These are phyloP conservation scores for Drosophila phalerata DNA, from an alignment of 2,888 invertebrate species.

Conservation along the genomic window DNA sequence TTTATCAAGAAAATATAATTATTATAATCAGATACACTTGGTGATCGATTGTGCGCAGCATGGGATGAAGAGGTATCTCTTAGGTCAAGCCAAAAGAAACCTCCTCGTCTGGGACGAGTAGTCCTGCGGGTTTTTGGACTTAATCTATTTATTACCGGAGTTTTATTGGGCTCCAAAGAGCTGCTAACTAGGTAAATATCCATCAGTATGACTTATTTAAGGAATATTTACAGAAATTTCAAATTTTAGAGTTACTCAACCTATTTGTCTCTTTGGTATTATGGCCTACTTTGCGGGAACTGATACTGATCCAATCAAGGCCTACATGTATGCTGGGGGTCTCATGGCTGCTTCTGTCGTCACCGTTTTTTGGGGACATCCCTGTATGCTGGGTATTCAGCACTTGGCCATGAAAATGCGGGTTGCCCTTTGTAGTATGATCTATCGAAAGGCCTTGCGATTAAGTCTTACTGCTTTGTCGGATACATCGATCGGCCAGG, in stretches of 20 bases:
- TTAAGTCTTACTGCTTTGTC: constrained; percentile 90
- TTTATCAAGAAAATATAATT: neutral
- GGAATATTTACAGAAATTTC: no score
- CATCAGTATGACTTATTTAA: neutral
- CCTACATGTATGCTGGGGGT: constrained; percentile 91
- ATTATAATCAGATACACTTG: constrained; percentile 13
- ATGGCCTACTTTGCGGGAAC: constrained; percentile 87
- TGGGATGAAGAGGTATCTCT: constrained; percentile 14
- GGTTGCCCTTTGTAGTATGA: constrained; percentile 89
- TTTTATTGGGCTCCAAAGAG: constrained; percentile 14
- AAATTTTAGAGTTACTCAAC: constrained; percentile 87
- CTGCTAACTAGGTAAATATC: constrained; percentile 8
- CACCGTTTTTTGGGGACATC: constrained; percentile 92
- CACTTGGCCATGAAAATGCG: constrained; percentile 90
- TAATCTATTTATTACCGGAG: constrained; percentile 21
- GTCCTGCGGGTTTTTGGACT: constrained; percentile 18
- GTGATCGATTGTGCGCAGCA: constrained; percentile 25
- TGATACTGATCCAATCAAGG: constrained; percentile 85
- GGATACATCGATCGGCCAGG: constrained; percentile 90
- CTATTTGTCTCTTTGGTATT: constrained; percentile 88
- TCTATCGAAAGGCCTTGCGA: constrained; percentile 89
- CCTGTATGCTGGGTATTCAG: constrained; percentile 91
- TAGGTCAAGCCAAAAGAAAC: neutral
- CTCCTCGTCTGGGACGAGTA: constrained; percentile 11
- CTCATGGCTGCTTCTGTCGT: constrained; percentile 90